Evolutionary conservation across 2,113 vertebrate species (phyloP).

Genomic region (Gasterosteus nipponicus): DNA sequence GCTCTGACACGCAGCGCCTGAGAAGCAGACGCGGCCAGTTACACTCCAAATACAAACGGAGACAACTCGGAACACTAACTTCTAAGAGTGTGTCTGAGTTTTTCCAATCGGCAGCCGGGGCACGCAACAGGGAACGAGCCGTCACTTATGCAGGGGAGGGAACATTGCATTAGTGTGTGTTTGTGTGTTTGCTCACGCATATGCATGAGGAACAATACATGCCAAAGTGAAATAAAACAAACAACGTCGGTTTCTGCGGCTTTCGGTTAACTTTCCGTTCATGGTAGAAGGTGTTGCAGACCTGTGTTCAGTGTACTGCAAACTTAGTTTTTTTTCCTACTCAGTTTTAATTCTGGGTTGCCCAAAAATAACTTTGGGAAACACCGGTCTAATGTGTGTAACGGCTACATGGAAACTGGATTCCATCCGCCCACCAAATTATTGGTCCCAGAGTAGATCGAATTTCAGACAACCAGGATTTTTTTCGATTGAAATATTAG

Average conservation of each 20-base stretch:
- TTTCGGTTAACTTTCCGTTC: constrained; percentile 8
- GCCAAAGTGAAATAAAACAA: constrained; percentile 63
- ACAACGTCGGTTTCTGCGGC: constrained; percentile 23
- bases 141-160: constrained; percentile 21
- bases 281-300: constrained; percentile 5
- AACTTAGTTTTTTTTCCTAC: neutral
- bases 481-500: neutral
- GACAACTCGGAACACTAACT: constrained; percentile 63
- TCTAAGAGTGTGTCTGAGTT: constrained; percentile 56
- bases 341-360: neutral
- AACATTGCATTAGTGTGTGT: constrained; percentile 20
- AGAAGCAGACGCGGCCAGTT: constrained; percentile 50
- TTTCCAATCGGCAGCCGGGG: constrained; percentile 42
- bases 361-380: too few species aligned
- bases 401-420: too few species aligned
- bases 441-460: neutral
- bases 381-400: too few species aligned
- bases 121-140: constrained; percentile 55
- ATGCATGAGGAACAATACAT: constrained; percentile 56
- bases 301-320: neutral
- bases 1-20: constrained; percentile 49
- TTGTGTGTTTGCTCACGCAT: constrained; percentile 45
- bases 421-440: neutral
- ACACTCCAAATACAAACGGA: constrained; percentile 59
- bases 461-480: neutral